Evolutionary conservation across 2,888 invertebrate genomes (phyloP).

Genomic region (Thymelicus sylvestris): DNA sequence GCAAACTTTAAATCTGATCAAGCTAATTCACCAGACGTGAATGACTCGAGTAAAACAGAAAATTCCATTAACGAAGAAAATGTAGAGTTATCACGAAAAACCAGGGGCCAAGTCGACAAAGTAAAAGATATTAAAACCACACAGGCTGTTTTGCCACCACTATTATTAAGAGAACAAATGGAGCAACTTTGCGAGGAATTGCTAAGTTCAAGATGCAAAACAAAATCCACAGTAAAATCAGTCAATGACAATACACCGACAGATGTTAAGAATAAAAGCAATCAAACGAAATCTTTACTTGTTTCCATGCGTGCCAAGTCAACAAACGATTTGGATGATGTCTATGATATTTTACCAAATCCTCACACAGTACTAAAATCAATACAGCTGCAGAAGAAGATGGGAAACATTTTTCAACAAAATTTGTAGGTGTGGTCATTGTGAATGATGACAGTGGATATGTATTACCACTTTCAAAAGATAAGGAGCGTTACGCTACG

Average conservation of each 20-base stretch:
- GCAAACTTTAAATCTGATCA: background rate
- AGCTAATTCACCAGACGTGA: background rate
- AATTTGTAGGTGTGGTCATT: background rate
- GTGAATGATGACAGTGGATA: slow-evolving; percentile 6
- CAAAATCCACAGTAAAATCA: background rate
- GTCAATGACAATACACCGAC: background rate
- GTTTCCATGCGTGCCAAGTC: background rate
- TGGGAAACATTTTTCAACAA: background rate
- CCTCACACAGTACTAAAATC: background rate
- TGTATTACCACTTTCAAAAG: background rate
- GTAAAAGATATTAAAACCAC: background rate
- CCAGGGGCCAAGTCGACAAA: background rate
- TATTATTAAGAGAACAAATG: background rate
- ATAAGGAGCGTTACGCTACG: background rate
- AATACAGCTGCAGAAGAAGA: background rate
- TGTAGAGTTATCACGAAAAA: background rate
- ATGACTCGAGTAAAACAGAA: background rate
- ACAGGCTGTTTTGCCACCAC: background rate
- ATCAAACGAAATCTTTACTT: background rate
- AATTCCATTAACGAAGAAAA: background rate
- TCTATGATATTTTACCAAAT: slow-evolving; percentile 1
- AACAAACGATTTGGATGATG: slow-evolving; percentile 1
- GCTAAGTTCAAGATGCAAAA: background rate
- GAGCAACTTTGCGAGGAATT: background rate
- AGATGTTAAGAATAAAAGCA: background rate